Conservation (phyloP, 2,888 invertebrate species). For the Tetrapedia diversipes region DNA sequence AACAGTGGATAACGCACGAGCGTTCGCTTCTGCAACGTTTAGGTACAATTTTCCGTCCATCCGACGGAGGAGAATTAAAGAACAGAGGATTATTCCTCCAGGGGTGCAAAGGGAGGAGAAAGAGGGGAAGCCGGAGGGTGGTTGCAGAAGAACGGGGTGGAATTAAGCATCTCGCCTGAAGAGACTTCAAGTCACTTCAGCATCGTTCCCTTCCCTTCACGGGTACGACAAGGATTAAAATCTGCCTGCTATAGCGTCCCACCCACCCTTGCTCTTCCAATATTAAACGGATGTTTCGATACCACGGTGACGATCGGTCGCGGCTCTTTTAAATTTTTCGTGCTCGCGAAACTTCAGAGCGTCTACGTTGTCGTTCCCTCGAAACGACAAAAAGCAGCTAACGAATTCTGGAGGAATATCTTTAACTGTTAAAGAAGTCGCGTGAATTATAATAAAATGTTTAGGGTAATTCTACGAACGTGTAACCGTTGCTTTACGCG, state of each 20-base stretch:
- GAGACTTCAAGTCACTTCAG: constrained; percentile 82
- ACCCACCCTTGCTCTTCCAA: constrained; percentile 65
- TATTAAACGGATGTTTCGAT: constrained; percentile 80
- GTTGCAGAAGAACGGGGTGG: constrained; percentile 75
- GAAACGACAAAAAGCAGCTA: too few relatives aligned
- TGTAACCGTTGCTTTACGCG: too few relatives aligned
- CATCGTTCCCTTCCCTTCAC: constrained; percentile 74
- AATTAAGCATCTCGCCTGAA: constrained; percentile 82
- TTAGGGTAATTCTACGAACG: too few relatives aligned
- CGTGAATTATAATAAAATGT: too few relatives aligned
- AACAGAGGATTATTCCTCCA: constrained; percentile 77
- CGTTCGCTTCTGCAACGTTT: constrained; percentile 53
- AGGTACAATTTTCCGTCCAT: constrained; percentile 67
- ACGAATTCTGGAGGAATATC: too few relatives aligned
- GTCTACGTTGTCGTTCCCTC: too few relatives aligned
- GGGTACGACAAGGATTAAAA: constrained; percentile 82
- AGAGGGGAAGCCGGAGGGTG: constrained; percentile 69
- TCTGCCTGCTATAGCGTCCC: constrained; percentile 78
- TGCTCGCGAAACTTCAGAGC: background rate
- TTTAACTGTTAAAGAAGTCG: too few relatives aligned
- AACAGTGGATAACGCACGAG: constrained; percentile 6
- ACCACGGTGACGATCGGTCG: constrained; percentile 67
- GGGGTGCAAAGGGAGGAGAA: constrained; percentile 69
- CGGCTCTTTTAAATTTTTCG: constrained; percentile 34
- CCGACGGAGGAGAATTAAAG: constrained; percentile 73